Percentiles rank a stretch among this genome's conserved stretches.
Evolutionary conservation across 1,140 invertebrate species (phyloP).

Genomic region (Tetramorium alpestre): DNA sequence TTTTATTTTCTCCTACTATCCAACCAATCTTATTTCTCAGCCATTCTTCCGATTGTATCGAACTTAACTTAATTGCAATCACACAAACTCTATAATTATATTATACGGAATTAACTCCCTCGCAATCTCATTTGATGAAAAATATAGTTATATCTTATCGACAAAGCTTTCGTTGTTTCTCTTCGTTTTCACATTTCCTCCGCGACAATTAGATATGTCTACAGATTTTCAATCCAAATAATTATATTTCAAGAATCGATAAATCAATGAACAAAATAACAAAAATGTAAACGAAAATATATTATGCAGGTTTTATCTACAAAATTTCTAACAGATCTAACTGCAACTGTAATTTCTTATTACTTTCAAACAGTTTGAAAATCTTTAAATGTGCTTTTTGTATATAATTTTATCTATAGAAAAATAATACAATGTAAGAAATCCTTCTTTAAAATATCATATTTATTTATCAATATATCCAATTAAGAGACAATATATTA

Average conservation of each 20-base stretch:
- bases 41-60: constrained; percentile 20
- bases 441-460: not conserved
- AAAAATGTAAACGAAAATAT: not conserved
- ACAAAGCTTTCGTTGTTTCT: constrained; percentile 15
- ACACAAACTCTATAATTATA: constrained; percentile 35
- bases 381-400: not conserved
- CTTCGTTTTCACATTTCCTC: constrained; percentile 24
- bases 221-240: not conserved
- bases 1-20: not conserved
- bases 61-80: constrained; percentile 35
- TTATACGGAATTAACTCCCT: constrained; percentile 41
- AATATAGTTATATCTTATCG: constrained; percentile 30
- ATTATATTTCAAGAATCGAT: constrained; percentile 18
- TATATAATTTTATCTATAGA: not conserved
- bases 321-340: not conserved
- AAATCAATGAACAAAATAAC: not conserved
- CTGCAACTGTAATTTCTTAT: not conserved
- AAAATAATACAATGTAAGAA: not conserved
- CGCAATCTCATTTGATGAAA: constrained; percentile 33
- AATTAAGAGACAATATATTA: not conserved
- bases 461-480: not conserved
- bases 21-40: constrained; percentile 15
- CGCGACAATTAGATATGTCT: not conserved
- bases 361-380: not conserved
- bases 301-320: not conserved